Conservation (phyloP, 2,888 invertebrate genomes). For the Andrena bucephala region DNA sequence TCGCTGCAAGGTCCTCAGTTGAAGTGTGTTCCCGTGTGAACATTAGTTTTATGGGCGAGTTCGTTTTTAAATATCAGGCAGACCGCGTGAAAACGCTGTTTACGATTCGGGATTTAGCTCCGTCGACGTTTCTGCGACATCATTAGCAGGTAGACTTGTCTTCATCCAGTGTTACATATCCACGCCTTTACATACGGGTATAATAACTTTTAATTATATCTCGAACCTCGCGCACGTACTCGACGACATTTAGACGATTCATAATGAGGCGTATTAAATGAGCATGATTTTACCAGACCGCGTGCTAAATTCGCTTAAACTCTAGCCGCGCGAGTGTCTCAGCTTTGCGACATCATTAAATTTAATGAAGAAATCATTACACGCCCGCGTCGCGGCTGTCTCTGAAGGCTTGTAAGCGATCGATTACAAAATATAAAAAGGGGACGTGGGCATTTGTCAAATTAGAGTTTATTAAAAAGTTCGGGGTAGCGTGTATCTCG, state of each 20-base stretch:
- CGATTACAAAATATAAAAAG: constrained; percentile 2
- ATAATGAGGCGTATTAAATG: constrained; percentile 51
- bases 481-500: neutral
- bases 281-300: constrained; percentile 20
- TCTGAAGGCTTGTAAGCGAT: constrained; percentile 13
- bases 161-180: constrained; percentile 32
- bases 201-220: constrained; percentile 44
- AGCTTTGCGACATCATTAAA: constrained; percentile 48
- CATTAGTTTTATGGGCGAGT: neutral
- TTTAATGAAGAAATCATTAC: constrained; percentile 56
- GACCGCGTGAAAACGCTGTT: neutral
- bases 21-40: neutral
- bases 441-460: neutral
- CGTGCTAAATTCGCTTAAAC: constrained; percentile 16
- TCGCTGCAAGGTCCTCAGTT: too few relatives aligned
- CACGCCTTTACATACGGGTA: neutral
- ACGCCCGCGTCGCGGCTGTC: constrained; percentile 16
- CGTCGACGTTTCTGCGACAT: constrained; percentile 13
- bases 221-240: constrained; percentile 13
- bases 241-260: constrained; percentile 33
- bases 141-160: constrained; percentile 37
- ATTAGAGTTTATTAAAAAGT: neutral
- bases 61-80: neutral
- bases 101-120: constrained; percentile 20
- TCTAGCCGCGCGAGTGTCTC: constrained; percentile 4